Conservation (phyloP, 2,888 invertebrate genomes). For the Pandemis corylana region DNA sequence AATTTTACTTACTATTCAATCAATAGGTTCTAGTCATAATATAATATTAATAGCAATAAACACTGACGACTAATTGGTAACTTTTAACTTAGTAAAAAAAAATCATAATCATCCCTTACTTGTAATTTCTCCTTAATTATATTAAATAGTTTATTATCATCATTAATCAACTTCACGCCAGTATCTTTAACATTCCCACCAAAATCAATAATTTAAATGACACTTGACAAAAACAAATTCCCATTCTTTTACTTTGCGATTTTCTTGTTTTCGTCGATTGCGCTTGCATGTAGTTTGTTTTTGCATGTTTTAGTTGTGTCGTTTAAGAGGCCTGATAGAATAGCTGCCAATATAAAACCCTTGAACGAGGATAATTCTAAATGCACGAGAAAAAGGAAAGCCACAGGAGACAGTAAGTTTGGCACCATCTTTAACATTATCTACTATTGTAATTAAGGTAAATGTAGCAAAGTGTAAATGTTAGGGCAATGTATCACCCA, state of each 20-base stretch:
- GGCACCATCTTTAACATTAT: conserved; percentile 6
- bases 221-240: conserved; percentile 6
- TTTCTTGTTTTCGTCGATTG: not conserved
- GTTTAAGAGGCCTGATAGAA: conserved; percentile 90
- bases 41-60: not conserved
- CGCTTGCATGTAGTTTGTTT: conserved; percentile 61
- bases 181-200: not conserved
- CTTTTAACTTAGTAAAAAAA: not conserved
- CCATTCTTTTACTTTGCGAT: not conserved
- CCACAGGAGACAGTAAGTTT: conserved; percentile 86
- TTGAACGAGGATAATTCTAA: conserved; percentile 56
- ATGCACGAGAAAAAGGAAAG: conserved; percentile 89
- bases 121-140: not conserved
- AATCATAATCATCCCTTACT: too few relatives aligned
- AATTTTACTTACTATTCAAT: too few relatives aligned
- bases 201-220: not conserved
- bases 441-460: not conserved
- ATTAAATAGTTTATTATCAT: not conserved
- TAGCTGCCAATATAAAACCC: conserved; percentile 60
- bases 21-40: too few relatives aligned
- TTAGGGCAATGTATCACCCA: too few relatives aligned
- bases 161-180: not conserved
- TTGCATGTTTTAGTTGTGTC: conserved; percentile 89
- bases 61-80: not conserved
- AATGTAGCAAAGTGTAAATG: too few relatives aligned